These are phyloP conservation scores for Galerucella nymphaeae DNA, from an alignment of 2,888 invertebrate genomes.

Conservation along the genomic window DNA sequence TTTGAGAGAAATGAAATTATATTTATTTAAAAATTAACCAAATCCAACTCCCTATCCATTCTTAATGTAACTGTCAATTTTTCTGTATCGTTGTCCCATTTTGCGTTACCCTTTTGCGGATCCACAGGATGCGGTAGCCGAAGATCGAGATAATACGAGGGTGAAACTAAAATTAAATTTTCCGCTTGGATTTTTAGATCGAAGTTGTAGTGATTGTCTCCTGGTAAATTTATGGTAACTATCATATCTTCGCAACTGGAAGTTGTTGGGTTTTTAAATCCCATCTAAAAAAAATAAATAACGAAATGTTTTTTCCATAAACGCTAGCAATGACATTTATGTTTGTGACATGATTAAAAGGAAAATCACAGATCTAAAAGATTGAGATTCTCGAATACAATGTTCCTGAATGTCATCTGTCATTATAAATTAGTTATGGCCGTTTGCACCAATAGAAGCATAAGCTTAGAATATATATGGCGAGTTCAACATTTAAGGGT, in stretches of 20 bases:
- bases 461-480: too few species aligned
- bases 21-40: slow-evolving; percentile 79
- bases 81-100: slow-evolving; percentile 77
- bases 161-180: slow-evolving; percentile 73
- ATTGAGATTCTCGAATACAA: too few species aligned
- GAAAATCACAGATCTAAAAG: too few species aligned
- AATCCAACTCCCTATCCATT: slow-evolving; percentile 85
- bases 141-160: slow-evolving; percentile 76
- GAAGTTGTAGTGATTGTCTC: slow-evolving; percentile 79
- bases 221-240: slow-evolving; percentile 80
- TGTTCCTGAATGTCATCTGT: too few species aligned
- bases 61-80: slow-evolving; percentile 78
- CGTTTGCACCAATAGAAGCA: too few species aligned
- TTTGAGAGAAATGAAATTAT: background rate
- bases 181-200: slow-evolving; percentile 75
- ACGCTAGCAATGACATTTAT: too few species aligned
- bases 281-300: slow-evolving; percentile 50
- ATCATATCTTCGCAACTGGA: slow-evolving; percentile 78
- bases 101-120: slow-evolving; percentile 83
- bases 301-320: too few species aligned
- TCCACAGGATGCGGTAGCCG: slow-evolving; percentile 85
- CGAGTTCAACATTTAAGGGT: too few species aligned
- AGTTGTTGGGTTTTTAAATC: slow-evolving; percentile 56
- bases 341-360: too few species aligned
- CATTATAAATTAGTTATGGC: too few species aligned